phyloP scores from a whole-genome alignment of 2,888 invertebrate species.

The Nephrotoma flavescens region DNA sequence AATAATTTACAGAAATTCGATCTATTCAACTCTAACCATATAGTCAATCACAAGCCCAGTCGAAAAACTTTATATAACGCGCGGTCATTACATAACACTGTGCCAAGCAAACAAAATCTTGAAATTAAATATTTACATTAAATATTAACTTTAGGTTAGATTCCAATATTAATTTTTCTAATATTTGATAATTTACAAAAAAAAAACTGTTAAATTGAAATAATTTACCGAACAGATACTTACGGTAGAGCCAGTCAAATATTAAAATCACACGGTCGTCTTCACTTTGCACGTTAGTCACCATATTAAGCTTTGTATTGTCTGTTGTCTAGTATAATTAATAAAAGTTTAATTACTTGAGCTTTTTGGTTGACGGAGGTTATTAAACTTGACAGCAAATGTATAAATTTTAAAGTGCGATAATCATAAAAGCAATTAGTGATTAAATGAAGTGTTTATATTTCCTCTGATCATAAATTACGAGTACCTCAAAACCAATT shows the following conservation, averaged over 20 bases:
- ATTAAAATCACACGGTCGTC: not conserved
- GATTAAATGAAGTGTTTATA: not conserved
- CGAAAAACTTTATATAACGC: not conserved
- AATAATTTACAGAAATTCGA: not conserved
- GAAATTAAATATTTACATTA: not conserved
- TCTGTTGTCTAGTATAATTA: not conserved
- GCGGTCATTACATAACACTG: not conserved
- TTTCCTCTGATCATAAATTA: not conserved
- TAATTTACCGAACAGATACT: not conserved
- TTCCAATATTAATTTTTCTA: not conserved
- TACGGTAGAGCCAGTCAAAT: not conserved
- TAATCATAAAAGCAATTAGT: not conserved
- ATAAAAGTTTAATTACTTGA: not conserved
- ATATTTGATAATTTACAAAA: not conserved
- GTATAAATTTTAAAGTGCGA: not conserved
- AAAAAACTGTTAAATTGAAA: not conserved
- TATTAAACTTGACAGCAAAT: not conserved
- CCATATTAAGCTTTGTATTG: not conserved
- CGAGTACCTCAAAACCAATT: not conserved
- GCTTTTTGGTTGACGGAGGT: not conserved
- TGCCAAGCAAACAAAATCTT: not conserved
- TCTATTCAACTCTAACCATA: not conserved
- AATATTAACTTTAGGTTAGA: not conserved
- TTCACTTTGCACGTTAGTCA: not conserved
- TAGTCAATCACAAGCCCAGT: not conserved